These are phyloP conservation scores for Cydia strobilella DNA, from an alignment of 1,140 invertebrate species.

Conservation along the genomic window DNA sequence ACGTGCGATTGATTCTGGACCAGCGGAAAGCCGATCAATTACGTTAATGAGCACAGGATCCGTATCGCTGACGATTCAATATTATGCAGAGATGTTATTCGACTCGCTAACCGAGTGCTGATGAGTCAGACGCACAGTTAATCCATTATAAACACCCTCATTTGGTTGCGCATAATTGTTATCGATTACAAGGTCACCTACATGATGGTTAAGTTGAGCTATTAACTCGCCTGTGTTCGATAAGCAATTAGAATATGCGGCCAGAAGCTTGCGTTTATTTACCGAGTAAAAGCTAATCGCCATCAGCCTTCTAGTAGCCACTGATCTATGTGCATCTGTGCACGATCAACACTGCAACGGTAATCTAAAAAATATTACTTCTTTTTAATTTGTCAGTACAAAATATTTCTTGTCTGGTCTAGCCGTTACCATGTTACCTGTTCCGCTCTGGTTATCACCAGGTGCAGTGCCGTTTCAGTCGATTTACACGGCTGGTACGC, in stretches of 20 bases:
- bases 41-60: slow-evolving; percentile 75
- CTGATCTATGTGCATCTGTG: slow-evolving; percentile 27
- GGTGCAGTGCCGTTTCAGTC: too few relatives aligned
- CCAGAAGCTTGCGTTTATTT: slow-evolving; percentile 67
- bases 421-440: too few relatives aligned
- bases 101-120: background rate
- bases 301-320: slow-evolving; percentile 45
- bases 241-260: background rate
- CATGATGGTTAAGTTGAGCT: background rate
- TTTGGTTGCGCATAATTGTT: background rate
- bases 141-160: background rate
- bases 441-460: too few relatives aligned
- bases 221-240: background rate
- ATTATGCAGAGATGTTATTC: slow-evolving; percentile 57
- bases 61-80: slow-evolving; percentile 74
- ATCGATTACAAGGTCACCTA: background rate
- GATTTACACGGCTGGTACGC: too few relatives aligned
- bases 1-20: slow-evolving; percentile 76
- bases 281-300: slow-evolving; percentile 49
- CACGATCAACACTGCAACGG: background rate
- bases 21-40: slow-evolving; percentile 77
- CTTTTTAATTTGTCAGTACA: background rate
- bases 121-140: background rate
- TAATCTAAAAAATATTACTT: background rate
- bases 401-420: background rate